Evolutionary conservation across 2,113 vertebrate genomes (phyloP), one percentile per base, ranked within the genome.

Genomic region (Connochaetes taurinus): DNA sequence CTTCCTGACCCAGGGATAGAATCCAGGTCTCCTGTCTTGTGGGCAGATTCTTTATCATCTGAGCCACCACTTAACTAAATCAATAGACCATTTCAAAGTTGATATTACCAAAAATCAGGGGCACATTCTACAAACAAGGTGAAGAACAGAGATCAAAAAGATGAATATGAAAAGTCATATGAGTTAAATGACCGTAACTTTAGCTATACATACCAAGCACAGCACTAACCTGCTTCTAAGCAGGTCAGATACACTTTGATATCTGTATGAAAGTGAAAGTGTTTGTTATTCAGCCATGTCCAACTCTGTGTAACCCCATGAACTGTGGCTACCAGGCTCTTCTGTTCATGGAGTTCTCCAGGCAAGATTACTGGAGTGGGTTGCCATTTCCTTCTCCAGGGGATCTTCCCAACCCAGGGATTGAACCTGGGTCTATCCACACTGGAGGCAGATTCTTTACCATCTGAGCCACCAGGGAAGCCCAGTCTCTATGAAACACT

Each of bases 171-270:
- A 97, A 27, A 71, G 45, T 80, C 82, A 96, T 58, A 47, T 87
- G 93, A 84, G 43, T 96, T 90, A 98, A 98, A 90, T 89, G 95
- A 90, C 71, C 90, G 23, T 87, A 96, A 95, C 33, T 97, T 98
- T 82, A 97, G 64, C 93, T 96, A 95, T 57, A 47, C 64, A 97
- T 97, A 98, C 91, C 17, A 55, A 21, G 95, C 96, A 95, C 92
- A 97, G 71, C 96, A 83, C 67, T 91, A 91, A 86, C 97, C 55
- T 43, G 33, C 84, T 81, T 98, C 55, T 55, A 95, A 64, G 1
- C 6, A 98, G 88, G 62, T 97, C 95, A 98, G 97, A 96, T 83
- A 95, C 88, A 97, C 85, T 94, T 98, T 98, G 96, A 97, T 96
- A 94, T 40, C 83, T 87, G 5, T 94, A 94, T 76, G 33, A n/a